Base-by-base conservation (phyloP, 2,888 invertebrate species). In the Barypeithes pellucidus region DNA sequence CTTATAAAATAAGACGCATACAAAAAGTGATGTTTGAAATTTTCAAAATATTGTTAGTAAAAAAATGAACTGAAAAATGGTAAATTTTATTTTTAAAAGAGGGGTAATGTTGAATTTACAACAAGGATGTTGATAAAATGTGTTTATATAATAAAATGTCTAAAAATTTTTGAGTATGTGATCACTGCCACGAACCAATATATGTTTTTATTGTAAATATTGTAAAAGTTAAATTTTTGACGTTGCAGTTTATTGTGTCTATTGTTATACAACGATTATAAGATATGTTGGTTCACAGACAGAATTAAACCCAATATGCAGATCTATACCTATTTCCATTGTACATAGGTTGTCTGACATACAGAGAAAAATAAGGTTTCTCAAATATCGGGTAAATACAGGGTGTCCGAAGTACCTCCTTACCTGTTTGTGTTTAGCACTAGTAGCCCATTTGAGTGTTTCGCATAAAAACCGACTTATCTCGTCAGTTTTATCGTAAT, bases 31-130 rank as follows among this genome's bases (percentile, higher is more conserved):
- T 54, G 41, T 41, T 18, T 24, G 24, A 14, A 20, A 22, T 29
- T 0, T 54, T 39, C 20, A 16, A 22, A 36, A 54, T 66, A 52
- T 66, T 66, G 52, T 54, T 54, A 54, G 20, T 66, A 52, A 39
- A 66, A n/a, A 22, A 54, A 54, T 33, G 59, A 66, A 41, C 39
- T 22, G 62, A 43, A 70, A 63, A 63, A 59, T 66, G 66, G 72
- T 66, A 67, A 72, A 72, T 61, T 72, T 72, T 72, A 61, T n/a
- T 66, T 72, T 72, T 61, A 63, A 36, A 18, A 16, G 14, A 14
- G 45, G 33, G 20, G 14, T 45, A 29, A 33, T 67, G 54, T 67
- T n/a, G 8, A 39, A 29, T 57, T 57, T 33, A 57, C 54, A 54
- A 54, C 33, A 18, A 16, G 14, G 14, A 52, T 57, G 29, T 57